Base-by-base conservation (phyloP, 2,888 invertebrate genomes). In the Leptinotarsa tumamoca region DNA sequence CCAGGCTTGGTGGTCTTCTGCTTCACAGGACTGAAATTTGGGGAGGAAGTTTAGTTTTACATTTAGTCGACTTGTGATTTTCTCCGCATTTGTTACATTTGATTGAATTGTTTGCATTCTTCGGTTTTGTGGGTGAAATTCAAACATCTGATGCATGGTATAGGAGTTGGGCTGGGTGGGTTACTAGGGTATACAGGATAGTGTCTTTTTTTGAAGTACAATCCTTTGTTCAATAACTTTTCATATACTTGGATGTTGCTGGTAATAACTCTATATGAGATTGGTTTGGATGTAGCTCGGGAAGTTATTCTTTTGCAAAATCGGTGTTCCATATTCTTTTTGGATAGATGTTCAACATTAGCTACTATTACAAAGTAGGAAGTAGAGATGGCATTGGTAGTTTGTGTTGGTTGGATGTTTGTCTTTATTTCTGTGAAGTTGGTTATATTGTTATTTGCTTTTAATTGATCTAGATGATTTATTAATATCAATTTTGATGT, bases 161-260 rank as follows among this genome's bases (percentile, higher is more conserved):
- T 14, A 21, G 23, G 23, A 14, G 58, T 58, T 13, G 58, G 23
- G 18, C 4, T 14, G 7, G 14, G 58, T 23, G 13, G 23, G 14
- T 58, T 58, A 14, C 58, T 58, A 3, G 58, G 18, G 14, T 17
- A 58, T 58, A 58, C 23, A 3, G 27, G 23, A 14, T 58, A 58
- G 15, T 58, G 58, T 4, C 58, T 58, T 18, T 18, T 68, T 68
- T 68, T 68, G 52, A 21, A 68, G 21, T 33, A 68, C 4, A 68
- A 15, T 2, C 75, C 75, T 18, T 73, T 49, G 18, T 75, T 75
- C 4, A 75, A n/a, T 21, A 75, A 56, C 33, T 75, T 75, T 52
- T 75, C 72, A 52, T 54, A 75, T n/a, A 72, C 56, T 66, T 52
- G 49, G n/a, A 75, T 33, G 21, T 52, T 27, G 56, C 68, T 67